Evolutionary conservation across 2,888 invertebrate species (phyloP), one percentile per base, ranked within the genome.

Genomic region (Siphlonurus alternatus): DNA sequence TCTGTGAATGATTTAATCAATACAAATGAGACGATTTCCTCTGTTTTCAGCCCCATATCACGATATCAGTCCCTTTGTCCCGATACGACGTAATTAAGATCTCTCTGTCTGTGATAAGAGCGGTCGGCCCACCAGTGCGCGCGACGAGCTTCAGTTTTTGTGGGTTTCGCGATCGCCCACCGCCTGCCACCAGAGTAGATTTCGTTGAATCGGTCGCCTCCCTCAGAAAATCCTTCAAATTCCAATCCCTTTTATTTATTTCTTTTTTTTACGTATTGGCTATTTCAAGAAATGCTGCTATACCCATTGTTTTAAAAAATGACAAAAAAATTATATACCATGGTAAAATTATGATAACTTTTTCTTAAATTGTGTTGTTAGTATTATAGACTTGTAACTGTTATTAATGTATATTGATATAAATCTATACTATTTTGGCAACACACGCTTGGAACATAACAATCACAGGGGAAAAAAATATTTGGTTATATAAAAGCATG

Each of bases 171-270:
- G 56, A 10, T 22, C 56, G 22, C 19, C 15, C 5, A 3, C 56
- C 7, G n/a, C 22, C 15, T 38, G 56, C 56, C 56, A 56, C 56
- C 56, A 56, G 20, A 56, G 56, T 22, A 22, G 56, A 56, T 56
- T 56, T 56, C 56, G 56, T 22, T 56, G 56, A 56, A 56, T 56
- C 56, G 56, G n/a, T 20, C 56, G n/a, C 56, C 22, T 56, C 22
- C 22, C 56, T 20, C 56, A 20, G 56, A 22, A 56, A 56, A 56
- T 56, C 56, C 56, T 56, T 56, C 56, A 56, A 56, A 56, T 56
- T 56, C 56, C 56, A 22, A 56, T 56, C 56, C 56, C 7, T 22
- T n/a, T 22, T 56, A 7, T 7, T 18, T 56, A 22, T 20, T 56
- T 7, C 10, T 22, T 10, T 56, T 56, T 56, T 56, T 56, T 56